A percentile compares a stretch with the other conserved stretches of the same genome.
phyloP scores from a whole-genome alignment of 2,888 invertebrate genomes.

The Cheilosia scutellata region DNA sequence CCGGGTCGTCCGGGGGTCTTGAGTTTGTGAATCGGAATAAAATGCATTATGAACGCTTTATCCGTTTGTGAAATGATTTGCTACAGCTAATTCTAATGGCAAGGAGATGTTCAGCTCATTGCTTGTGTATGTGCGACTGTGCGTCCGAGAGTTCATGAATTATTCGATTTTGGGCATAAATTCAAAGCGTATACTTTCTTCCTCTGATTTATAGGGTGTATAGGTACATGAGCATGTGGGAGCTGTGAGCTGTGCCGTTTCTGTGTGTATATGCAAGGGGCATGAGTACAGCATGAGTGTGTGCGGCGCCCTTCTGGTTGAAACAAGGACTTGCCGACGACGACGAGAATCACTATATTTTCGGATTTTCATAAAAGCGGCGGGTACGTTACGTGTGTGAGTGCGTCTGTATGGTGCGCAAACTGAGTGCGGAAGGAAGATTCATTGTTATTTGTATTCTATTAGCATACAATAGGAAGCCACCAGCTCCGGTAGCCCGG shows the following conservation, averaged over 20 bases:
- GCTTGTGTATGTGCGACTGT: not conserved
- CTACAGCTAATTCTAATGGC: constrained; percentile 64
- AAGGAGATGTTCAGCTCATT: constrained; percentile 10
- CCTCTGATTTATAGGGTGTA: constrained; percentile 65
- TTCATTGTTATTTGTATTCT: constrained; percentile 76
- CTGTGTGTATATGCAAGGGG: not conserved
- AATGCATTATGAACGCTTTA: constrained; percentile 65
- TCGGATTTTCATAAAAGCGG: constrained; percentile 1
- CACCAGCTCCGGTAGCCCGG: constrained; percentile 59
- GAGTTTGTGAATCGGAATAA: constrained; percentile 9
- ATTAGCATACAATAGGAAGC: constrained; percentile 74
- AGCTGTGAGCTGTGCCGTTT: not conserved
- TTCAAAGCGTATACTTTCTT: constrained; percentile 67
- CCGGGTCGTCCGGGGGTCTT: constrained; percentile 33
- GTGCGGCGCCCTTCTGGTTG: not conserved
- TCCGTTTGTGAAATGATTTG: constrained; percentile 67
- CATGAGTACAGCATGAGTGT: not conserved
- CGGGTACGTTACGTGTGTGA: not conserved
- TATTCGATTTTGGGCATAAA: constrained; percentile 74
- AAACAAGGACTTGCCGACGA: constrained; percentile 23
- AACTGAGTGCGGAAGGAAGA: constrained; percentile 69
- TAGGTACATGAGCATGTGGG: constrained; percentile 35
- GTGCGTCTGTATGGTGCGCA: constrained; percentile 2
- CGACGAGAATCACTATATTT: not conserved
- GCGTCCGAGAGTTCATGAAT: constrained; percentile 71